These are phyloP conservation scores for Meiosimyza decipiens DNA, from an alignment of 2,888 invertebrate species.

Conservation along the genomic window DNA sequence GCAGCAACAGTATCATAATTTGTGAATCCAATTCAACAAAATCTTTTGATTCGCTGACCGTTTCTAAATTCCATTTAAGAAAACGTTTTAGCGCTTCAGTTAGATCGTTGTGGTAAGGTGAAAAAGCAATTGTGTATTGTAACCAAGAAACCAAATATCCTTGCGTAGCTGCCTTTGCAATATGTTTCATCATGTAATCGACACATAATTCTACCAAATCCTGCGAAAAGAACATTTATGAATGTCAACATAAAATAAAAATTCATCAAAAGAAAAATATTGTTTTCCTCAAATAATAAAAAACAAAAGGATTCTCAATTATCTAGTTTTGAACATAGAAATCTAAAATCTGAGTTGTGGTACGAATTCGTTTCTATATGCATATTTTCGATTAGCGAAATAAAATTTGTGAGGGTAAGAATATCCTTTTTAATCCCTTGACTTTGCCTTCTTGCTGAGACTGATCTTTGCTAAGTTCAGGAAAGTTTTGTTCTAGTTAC, in stretches of 20 bases:
- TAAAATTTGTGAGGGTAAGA: no score
- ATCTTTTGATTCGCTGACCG: conserved; percentile 81
- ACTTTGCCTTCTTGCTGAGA: no score
- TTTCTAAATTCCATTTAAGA: conserved; percentile 91
- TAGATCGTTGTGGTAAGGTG: conserved; percentile 69
- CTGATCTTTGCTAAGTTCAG: no score
- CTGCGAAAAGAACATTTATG: conserved; percentile 59
- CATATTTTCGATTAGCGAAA: no score
- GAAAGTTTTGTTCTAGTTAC: no score
- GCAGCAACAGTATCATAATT: conserved; percentile 79
- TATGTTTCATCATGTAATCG: conserved; percentile 87
- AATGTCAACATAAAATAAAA: background rate
- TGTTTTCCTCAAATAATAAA: no score
- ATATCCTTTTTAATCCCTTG: no score
- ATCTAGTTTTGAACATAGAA: no score
- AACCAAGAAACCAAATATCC: conserved; percentile 90
- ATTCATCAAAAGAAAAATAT: background rate
- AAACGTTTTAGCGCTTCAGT: conserved; percentile 81
- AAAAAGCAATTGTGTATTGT: conserved; percentile 88
- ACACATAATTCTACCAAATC: conserved; percentile 87
- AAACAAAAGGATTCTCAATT: no score
- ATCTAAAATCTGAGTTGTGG: no score
- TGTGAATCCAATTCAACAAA: conserved; percentile 86
- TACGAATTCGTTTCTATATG: no score
- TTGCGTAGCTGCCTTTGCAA: conserved; percentile 84